Base-by-base conservation (phyloP, 2,797 vertebrate species). In the Lutjanus campechanus region DNA sequence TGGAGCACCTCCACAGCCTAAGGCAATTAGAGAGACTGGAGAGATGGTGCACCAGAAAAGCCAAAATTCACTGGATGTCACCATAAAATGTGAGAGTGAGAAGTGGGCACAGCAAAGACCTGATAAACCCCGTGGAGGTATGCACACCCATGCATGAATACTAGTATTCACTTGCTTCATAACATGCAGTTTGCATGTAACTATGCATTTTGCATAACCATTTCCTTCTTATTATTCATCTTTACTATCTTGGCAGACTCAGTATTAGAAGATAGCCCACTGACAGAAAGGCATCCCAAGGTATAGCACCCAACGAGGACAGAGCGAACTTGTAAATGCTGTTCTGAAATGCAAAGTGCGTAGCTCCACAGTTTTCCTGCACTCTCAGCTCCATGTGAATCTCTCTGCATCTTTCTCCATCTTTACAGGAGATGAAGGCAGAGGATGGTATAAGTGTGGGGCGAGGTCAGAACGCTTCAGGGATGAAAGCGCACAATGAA, bases 401-500 rank as follows among this genome's bases (percentile, higher is more conserved):
- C 25, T 83, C 25, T 75, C 44, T 73, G 44, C 50, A n/a, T 81
- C 47, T 78, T 16, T 73, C 40, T 62, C 47, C 91, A 77, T 94
- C 92, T 91, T 93, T 90, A 62, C 93, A 97, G 93, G 96, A 94
- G 74, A 84, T 61, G 46, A 97, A 77, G 92, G 94, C 80, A 64
- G 96, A 96, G 78, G 96, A 96, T 85, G 79, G 96, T 89, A 90
- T 95, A 70, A 95, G 95, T 73, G 95, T 96, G 19, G 94, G 95
- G 53, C 95, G 95, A 68, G 95, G 95, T 80, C 95, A 95, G 87
- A 96, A 95, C 69, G 84, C 95, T 85, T 96, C 95, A 53, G 96
- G 96, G 47, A 93, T 81, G 67, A 85, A 82, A 85, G 70, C 41
- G 61, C 95, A 96, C 82, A 94, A 93, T 46, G 96, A 97, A 70